These are phyloP conservation scores for Pontoporia blainvillei DNA, from an alignment of 2,113 vertebrate species.

Conservation along the genomic window DNA sequence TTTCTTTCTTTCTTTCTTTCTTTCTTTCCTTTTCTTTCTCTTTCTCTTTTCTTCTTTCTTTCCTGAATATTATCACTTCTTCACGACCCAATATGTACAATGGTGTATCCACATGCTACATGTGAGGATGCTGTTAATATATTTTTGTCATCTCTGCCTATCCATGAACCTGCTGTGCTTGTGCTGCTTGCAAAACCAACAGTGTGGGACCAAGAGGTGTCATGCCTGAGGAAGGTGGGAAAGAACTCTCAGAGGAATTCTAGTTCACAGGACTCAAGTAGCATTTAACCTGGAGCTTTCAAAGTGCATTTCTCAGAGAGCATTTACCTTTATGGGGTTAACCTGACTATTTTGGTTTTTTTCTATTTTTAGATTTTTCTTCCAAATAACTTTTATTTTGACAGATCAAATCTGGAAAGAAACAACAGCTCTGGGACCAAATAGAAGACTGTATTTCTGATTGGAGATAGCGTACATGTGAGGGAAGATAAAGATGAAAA, in stretches of 20 bases:
- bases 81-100: not conserved
- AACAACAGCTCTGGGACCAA: not conserved
- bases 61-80: not conserved
- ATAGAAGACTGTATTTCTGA: not conserved
- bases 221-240: not conserved
- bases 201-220: accelerated
- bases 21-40: accelerated
- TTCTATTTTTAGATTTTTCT: not conserved
- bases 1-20: accelerated
- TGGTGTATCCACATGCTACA: not conserved
- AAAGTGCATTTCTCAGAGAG: not conserved
- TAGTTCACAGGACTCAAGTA: not conserved
- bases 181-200: not conserved
- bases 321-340: not conserved
- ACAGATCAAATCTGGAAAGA: not conserved
- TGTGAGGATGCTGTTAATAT: not conserved
- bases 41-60: not conserved
- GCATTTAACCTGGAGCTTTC: not conserved
- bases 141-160: not conserved
- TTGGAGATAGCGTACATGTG: not conserved
- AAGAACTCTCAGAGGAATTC: not conserved
- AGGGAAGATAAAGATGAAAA: not conserved
- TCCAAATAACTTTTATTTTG: not conserved
- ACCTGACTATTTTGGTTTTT: not conserved
- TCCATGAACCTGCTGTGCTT: not conserved